Conservation (phyloP, 2,113 vertebrate genomes). For the Pongo pygmaeus region DNA sequence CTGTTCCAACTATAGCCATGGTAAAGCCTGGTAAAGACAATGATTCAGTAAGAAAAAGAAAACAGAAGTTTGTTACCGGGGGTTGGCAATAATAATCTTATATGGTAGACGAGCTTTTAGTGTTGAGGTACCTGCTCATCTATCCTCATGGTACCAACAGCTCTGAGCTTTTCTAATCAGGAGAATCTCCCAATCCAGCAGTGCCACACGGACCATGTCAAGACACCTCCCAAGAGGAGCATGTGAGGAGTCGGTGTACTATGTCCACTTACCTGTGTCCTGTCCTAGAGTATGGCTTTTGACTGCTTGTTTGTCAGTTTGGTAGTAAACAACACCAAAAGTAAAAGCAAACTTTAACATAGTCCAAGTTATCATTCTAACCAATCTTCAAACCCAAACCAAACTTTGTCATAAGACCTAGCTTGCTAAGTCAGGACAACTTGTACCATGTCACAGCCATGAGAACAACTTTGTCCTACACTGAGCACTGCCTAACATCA, state of each 20-base stretch:
- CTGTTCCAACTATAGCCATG: not conserved
- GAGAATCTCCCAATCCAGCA: not conserved
- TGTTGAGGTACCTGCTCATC: not conserved
- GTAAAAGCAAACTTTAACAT: not conserved
- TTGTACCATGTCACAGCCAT: not conserved
- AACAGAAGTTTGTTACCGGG: not conserved
- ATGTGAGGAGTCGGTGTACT: not conserved
- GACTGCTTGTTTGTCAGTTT: not conserved
- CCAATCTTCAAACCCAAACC: not conserved
- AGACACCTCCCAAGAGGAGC: not conserved
- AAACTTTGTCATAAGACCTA: not conserved
- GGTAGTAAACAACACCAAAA: not conserved
- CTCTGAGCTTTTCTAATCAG: not conserved
- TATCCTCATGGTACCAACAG: not conserved
- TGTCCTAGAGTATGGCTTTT: not conserved
- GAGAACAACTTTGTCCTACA: not conserved
- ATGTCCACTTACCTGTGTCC: not conserved
- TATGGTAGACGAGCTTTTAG: not conserved
- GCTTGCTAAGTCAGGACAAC: not conserved
- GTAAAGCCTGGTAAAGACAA: not conserved
- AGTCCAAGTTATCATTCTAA: not conserved
- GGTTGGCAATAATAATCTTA: not conserved
- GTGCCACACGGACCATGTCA: not conserved
- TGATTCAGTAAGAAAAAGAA: not conserved
- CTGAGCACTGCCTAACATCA: not conserved